Percentiles rank a stretch among this genome's conserved stretches.
Evolutionary conservation across 2,113 vertebrate species (phyloP).

Genomic region (Rhagologus leucostigma): DNA sequence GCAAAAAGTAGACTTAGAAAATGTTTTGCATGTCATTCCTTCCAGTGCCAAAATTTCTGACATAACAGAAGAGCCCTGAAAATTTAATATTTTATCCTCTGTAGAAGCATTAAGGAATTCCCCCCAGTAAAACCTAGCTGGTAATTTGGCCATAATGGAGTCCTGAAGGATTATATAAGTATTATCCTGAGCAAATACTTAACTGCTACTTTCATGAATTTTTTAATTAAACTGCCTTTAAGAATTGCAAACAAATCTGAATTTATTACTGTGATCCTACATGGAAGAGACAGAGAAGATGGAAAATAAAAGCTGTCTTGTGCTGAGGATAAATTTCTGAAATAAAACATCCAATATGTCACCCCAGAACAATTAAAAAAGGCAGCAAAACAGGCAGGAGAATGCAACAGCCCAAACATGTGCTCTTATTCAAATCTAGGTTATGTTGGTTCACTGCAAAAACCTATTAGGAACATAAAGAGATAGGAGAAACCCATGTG

Average conservation of each 20-base stretch:
- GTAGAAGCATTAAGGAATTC: neutral
- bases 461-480: neutral
- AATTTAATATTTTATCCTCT: neutral
- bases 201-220: neutral
- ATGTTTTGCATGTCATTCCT: neutral
- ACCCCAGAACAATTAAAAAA: neutral
- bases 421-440: neutral
- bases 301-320: neutral
- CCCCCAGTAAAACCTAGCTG: neutral
- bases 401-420: neutral
- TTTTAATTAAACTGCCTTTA: neutral
- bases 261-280: neutral
- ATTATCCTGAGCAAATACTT: neutral
- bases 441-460: neutral
- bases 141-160: neutral
- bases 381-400: neutral
- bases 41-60: neutral
- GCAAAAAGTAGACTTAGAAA: neutral
- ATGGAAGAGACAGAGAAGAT: neutral
- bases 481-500: neutral
- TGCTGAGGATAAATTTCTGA: neutral
- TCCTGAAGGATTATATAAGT: neutral
- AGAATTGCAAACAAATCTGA: neutral
- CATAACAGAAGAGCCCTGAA: neutral
- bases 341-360: neutral